phyloP scores from a whole-genome alignment of 2,797 vertebrate species.

The Poecile montanus region DNA sequence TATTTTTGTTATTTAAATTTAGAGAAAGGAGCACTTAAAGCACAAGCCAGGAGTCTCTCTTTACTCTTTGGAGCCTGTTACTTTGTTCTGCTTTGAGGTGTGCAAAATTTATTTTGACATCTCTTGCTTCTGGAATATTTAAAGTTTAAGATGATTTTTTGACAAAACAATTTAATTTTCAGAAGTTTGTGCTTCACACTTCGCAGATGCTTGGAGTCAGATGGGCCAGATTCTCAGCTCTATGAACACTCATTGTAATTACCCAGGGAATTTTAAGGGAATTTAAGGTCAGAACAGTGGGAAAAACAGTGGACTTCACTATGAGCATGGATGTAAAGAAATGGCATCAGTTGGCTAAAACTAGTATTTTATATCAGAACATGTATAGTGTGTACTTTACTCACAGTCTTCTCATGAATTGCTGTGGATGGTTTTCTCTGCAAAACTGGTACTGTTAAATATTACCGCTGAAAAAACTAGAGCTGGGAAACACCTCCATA shows the following conservation, averaged over 20 bases:
- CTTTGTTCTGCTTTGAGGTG: not conserved
- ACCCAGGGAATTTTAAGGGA: not conserved
- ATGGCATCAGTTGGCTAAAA: not conserved
- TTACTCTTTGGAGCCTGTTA: not conserved
- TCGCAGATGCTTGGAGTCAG: not conserved
- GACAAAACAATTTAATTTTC: not conserved
- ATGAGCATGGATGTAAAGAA: rapidly evolving
- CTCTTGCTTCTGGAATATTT: not conserved
- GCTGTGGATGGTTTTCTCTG: not conserved
- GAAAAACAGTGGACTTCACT: not conserved
- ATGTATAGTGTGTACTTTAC: not conserved
- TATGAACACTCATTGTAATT: not conserved
- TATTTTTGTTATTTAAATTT: slow-evolving; percentile 43
- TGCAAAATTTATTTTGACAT: not conserved
- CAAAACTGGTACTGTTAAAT: not conserved
- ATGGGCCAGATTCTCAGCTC: not conserved
- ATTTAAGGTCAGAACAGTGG: not conserved
- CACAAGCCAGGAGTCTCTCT: not conserved
- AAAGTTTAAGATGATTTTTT: not conserved
- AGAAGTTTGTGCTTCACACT: not conserved
- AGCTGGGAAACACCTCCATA: not conserved
- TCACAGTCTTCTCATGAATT: not conserved
- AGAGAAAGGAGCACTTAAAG: not conserved
- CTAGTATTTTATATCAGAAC: not conserved
- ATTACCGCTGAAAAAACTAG: not conserved